A percentile compares a stretch with the other conserved stretches of the same genome.
These are phyloP conservation scores for Cryptocephalus moraei DNA, from an alignment of 2,888 invertebrate species.

Conservation along the genomic window DNA sequence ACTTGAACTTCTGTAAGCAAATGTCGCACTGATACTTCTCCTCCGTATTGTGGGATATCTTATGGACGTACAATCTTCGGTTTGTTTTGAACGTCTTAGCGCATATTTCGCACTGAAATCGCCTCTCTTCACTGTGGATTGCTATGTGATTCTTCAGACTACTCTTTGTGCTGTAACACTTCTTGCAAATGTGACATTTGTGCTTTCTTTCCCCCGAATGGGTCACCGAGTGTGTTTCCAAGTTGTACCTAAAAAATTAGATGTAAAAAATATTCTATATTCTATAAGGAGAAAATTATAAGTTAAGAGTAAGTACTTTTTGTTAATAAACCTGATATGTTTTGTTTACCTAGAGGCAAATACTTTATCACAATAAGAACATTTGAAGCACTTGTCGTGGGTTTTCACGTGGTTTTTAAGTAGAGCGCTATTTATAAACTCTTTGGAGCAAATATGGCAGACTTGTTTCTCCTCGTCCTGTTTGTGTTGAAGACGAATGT, in stretches of 20 bases:
- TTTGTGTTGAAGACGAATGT: constrained; percentile 37
- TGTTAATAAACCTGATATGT: too few species aligned
- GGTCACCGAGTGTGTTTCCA: constrained; percentile 25
- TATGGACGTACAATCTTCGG: constrained; percentile 26
- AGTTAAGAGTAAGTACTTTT: too few species aligned
- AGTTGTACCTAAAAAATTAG: constrained; percentile 18
- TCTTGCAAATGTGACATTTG: constrained; percentile 23
- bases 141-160: constrained; percentile 24
- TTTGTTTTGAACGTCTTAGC: constrained; percentile 25
- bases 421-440: constrained; percentile 41
- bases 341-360: constrained; percentile 22
- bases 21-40: constrained; percentile 42
- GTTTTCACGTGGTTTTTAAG: constrained; percentile 42
- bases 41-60: constrained; percentile 37
- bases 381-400: constrained; percentile 39
- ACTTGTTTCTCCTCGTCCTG: constrained; percentile 43
- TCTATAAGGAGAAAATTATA: too few species aligned
- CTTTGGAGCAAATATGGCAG: constrained; percentile 43
- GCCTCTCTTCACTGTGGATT: constrained; percentile 22
- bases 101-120: constrained; percentile 23
- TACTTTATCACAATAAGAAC: constrained; percentile 21
- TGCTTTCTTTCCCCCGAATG: constrained; percentile 26
- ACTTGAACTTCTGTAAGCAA: constrained; percentile 41
- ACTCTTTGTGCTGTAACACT: constrained; percentile 22
- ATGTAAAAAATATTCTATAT: too few species aligned